Conservation (phyloP, 1,140 invertebrate genomes). For the Tribolium madens region DNA sequence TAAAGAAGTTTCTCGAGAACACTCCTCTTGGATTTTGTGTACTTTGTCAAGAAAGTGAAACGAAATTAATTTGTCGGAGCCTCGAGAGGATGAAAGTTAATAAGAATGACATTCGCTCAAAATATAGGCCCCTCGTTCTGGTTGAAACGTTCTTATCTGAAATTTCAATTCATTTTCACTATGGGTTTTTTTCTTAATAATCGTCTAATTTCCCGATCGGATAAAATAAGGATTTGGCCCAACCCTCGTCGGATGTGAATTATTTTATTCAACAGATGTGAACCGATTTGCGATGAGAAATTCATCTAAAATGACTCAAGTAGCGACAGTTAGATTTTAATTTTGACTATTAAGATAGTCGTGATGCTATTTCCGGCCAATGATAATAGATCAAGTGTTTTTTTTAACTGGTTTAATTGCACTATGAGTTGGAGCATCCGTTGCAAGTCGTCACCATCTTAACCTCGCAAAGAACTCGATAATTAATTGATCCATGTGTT, state of each 20-base stretch:
- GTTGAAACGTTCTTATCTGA: too few species aligned
- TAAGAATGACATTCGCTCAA: conserved; percentile 26
- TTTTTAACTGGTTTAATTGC: conserved; percentile 20
- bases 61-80: conserved; percentile 20
- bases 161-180: conserved; percentile 16
- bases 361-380: conserved; percentile 22
- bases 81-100: conserved; percentile 13
- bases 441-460: neutral
- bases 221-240: too few species aligned
- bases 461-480: neutral
- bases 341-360: neutral
- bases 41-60: conserved; percentile 26
- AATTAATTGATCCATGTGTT: conserved; percentile 27
- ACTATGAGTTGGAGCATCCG: neutral
- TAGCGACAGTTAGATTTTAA: conserved; percentile 18
- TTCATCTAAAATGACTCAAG: neutral
- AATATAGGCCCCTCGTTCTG: neutral
- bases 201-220: conserved; percentile 17
- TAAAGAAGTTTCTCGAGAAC: conserved; percentile 9
- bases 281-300: neutral
- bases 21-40: conserved; percentile 25
- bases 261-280: neutral
- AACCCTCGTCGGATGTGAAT: neutral
- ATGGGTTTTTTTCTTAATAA: neutral
- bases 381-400: conserved; percentile 27